These are phyloP conservation scores for Odobenus rosmarus DNA, from an alignment of 2,113 vertebrate genomes.

Conservation along the genomic window DNA sequence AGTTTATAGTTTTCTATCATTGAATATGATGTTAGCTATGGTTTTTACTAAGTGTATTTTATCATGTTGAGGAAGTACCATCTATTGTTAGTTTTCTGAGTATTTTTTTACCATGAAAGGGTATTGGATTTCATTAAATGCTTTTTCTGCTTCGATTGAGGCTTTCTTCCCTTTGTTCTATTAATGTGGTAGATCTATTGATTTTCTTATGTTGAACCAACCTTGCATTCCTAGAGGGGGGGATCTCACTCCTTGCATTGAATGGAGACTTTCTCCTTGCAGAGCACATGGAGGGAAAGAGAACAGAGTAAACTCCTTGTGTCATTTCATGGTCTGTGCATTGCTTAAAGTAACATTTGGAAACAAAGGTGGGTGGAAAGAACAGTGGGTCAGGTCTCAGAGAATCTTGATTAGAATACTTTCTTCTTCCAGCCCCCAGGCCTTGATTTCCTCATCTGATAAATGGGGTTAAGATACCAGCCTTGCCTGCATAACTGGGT, in stretches of 20 bases:
- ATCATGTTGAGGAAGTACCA: background rate
- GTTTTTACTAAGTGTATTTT: background rate
- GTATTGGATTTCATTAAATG: background rate
- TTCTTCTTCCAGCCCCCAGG: background rate
- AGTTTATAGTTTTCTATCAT: background rate
- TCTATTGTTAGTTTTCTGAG: background rate
- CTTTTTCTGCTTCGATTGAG: background rate
- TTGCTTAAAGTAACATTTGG: background rate
- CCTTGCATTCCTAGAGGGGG: background rate
- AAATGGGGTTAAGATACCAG: background rate
- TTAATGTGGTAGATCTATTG: background rate
- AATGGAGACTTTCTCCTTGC: background rate
- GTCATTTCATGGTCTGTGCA: background rate
- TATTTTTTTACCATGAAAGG: background rate
- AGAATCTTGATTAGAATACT: background rate
- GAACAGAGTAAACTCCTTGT: background rate
- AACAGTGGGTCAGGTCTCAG: background rate
- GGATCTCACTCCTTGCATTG: background rate
- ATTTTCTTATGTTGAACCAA: background rate
- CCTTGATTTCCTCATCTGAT: background rate
- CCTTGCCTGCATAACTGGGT: background rate
- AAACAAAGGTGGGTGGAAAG: background rate
- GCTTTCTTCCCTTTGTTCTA: background rate
- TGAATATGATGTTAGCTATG: background rate
- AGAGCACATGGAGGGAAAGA: background rate